phyloP scores from a whole-genome alignment of 1,140 invertebrate genomes.

The Habropoda laboriosa region DNA sequence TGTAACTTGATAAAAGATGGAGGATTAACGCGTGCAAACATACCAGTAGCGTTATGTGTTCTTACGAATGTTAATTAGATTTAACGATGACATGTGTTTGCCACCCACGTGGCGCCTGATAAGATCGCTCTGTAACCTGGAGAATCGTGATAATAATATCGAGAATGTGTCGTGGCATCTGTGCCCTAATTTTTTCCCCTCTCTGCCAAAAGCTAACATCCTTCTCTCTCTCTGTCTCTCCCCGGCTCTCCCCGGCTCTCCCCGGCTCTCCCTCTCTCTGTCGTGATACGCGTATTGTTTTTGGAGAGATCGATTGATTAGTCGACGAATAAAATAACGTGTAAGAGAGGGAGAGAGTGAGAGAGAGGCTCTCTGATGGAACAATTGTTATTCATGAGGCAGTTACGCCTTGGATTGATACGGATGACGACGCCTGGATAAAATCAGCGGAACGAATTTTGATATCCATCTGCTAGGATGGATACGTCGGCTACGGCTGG shows the following conservation, averaged over 20 bases:
- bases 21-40: background rate
- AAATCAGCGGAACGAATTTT: background rate
- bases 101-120: conserved; percentile 7
- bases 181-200: conserved; percentile 20
- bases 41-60: background rate
- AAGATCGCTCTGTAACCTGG: conserved; percentile 9
- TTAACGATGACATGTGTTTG: conserved; percentile 5
- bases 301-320: background rate
- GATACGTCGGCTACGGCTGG: background rate
- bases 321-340: background rate
- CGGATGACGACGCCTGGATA: no score
- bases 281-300: background rate
- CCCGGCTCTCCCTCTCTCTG: background rate
- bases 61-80: conserved; percentile 15
- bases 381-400: background rate
- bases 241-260: background rate
- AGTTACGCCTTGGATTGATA: background rate
- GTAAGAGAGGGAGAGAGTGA: no score
- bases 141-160: conserved; percentile 24
- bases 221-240: background rate
- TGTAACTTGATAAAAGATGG: background rate
- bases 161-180: conserved; percentile 5
- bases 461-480: background rate
- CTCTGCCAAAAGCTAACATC: background rate
- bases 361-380: no score